phyloP scores from a whole-genome alignment of 2,113 vertebrate species.

The Sorex fumeus region DNA sequence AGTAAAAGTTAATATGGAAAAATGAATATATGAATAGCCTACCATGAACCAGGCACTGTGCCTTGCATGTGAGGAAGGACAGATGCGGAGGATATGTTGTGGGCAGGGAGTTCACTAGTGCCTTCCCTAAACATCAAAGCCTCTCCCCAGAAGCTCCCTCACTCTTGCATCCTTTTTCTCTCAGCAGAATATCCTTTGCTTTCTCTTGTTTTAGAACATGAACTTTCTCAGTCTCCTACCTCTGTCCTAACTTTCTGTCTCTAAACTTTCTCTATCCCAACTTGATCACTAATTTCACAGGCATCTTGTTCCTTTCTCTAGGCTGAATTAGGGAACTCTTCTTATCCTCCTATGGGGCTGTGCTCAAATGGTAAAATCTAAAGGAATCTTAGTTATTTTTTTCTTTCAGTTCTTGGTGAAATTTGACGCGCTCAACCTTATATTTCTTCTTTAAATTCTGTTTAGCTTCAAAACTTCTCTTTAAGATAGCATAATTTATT shows the following conservation, averaged over 20 bases:
- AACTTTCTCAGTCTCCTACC: not conserved
- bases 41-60: not conserved
- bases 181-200: not conserved
- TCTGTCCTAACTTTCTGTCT: not conserved
- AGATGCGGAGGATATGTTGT: not conserved
- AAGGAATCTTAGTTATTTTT: not conserved
- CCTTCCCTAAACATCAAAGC: not conserved
- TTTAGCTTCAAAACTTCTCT: no score
- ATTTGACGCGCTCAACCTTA: no score
- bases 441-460: no score
- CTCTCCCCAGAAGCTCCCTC: not conserved
- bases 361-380: not conserved
- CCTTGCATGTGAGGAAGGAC: not conserved
- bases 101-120: not conserved
- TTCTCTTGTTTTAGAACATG: conserved; percentile 2
- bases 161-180: not conserved
- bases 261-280: not conserved
- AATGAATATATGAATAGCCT: no score
- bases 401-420: not conserved
- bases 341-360: not conserved
- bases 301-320: not conserved
- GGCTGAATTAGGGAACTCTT: not conserved
- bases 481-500: no score
- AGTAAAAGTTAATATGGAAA: no score
- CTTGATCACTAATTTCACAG: not conserved